A percentile compares a stretch with the other conserved stretches of the same genome.
Evolutionary conservation across 1,140 invertebrate genomes (phyloP).

Genomic region (Papilio polytes): DNA sequence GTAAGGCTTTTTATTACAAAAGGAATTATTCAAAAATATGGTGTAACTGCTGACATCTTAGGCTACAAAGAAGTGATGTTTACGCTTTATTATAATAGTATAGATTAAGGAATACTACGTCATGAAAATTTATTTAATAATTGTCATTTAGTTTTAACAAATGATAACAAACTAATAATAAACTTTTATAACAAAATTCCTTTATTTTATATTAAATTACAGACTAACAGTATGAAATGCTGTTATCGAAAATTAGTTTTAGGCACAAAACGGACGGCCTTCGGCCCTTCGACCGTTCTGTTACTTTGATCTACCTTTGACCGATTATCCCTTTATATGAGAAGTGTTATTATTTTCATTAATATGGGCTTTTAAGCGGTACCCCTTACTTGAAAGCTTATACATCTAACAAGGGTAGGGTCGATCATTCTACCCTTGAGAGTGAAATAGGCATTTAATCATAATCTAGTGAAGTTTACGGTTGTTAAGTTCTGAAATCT

Average conservation of each 20-base stretch:
- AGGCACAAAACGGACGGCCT: neutral
- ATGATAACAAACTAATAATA: too few species aligned
- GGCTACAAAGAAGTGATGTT: too few species aligned
- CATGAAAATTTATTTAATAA: too few species aligned
- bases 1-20: too few species aligned
- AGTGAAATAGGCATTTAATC: neutral
- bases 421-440: neutral
- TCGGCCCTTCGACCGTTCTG: neutral
- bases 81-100: too few species aligned
- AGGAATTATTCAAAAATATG: too few species aligned
- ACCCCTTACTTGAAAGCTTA: constrained; percentile 1
- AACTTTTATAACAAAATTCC: too few species aligned
- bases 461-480: neutral
- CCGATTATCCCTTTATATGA: neutral
- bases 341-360: constrained; percentile 13
- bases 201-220: too few species aligned
- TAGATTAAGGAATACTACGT: too few species aligned
- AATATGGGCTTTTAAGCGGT: neutral
- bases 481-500: neutral
- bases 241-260: neutral
- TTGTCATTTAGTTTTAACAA: too few species aligned
- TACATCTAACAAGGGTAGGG: neutral
- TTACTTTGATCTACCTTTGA: constrained; percentile 4
- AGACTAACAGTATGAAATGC: neutral
- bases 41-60: too few species aligned